Base-by-base conservation (phyloP, 30 jellyfish, hydroid and myxozoan genomes). In the Aurelia aurita region DNA sequence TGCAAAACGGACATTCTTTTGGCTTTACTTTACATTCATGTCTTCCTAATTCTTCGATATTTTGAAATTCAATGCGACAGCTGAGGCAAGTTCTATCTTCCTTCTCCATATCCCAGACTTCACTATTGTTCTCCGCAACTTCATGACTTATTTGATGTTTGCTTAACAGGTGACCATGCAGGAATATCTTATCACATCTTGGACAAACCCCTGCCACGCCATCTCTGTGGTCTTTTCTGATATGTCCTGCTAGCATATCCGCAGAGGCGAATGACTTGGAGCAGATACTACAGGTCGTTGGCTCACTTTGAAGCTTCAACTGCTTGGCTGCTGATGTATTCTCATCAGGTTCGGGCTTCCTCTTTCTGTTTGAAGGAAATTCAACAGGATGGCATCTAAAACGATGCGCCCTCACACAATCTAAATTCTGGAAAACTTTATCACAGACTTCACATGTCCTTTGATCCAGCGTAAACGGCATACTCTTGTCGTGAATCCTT, bases 1-100 rank as follows among this genome's bases (percentile, higher is more conserved):
- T 39, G 84, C 84, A 71, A 22, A 39, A 71, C 47, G n/a, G 46
- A 55, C 84, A 71, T 46, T 71, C 69, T 5, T 46, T 71, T 3
- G 47, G 27, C 14, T 71, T 46, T 11, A 71, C 23, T 11, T 71
- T 43, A 19, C 84, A 71, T 3, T 10, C 49, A 46, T 71, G 84
- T 49, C 29, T n/a, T 53, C 23, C 51, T 16, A 46, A n/a, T 26
- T 71, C 84, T 15, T 71, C 84, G 10, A 8, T 32, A 32, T 9
- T 46, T 3, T 18, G 27, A 26, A 71, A 71, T 16, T 71, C 84
- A 43, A 19, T 43, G 10, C 84, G 43, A 47, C 84, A 71, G 39
- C 84, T 71, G 20, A 32, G 49, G 49, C 84, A 71, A 5, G 71
- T 71, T 20, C 68, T 12, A 1, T 45, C 65, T 53, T 71, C 84